phyloP scores from a whole-genome alignment of 1,140 invertebrate species.

The Venturia canescens region DNA sequence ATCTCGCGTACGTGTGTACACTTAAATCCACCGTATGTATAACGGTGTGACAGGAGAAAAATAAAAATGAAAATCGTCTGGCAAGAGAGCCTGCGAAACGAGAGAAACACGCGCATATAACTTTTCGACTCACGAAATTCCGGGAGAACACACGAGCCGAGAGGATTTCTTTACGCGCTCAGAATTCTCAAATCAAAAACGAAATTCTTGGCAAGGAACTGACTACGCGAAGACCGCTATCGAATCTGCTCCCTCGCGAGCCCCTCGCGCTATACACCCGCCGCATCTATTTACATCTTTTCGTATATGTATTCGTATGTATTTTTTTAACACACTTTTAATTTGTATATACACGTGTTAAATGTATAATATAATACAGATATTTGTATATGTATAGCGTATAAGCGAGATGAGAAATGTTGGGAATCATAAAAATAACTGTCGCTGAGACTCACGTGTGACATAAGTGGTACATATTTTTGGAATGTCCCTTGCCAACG shows the following conservation, averaged over 20 bases:
- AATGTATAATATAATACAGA: not conserved
- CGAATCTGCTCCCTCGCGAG: not conserved
- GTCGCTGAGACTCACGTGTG: not conserved
- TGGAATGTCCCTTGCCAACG: constrained; percentile 3
- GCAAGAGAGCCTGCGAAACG: constrained; percentile 1
- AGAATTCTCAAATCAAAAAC: constrained; percentile 23
- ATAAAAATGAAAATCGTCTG: constrained; percentile 19
- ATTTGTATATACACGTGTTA: not conserved
- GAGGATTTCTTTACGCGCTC: constrained; percentile 24
- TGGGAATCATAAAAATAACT: constrained; percentile 17
- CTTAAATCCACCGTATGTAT: not conserved
- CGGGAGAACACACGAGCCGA: constrained; percentile 15
- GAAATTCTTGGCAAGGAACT: constrained; percentile 27
- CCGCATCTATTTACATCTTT: not conserved
- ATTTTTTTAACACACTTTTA: not conserved
- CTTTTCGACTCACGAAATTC: constrained; percentile 31
- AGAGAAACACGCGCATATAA: constrained; percentile 6
- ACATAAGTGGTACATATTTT: constrained; percentile 23
- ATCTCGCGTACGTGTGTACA: not conserved
- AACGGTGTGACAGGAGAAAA: constrained; percentile 11
- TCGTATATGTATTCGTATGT: not conserved
- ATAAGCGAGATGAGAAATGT: constrained; percentile 17
- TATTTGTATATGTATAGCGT: constrained; percentile 1
- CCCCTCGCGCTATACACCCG: not conserved
- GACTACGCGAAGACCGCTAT: not conserved